A percentile compares a stretch with the other conserved stretches of the same genome.
Conservation (phyloP, 64 coral and sea anemone genomes). For the Dendrophyllia cribrosa region DNA sequence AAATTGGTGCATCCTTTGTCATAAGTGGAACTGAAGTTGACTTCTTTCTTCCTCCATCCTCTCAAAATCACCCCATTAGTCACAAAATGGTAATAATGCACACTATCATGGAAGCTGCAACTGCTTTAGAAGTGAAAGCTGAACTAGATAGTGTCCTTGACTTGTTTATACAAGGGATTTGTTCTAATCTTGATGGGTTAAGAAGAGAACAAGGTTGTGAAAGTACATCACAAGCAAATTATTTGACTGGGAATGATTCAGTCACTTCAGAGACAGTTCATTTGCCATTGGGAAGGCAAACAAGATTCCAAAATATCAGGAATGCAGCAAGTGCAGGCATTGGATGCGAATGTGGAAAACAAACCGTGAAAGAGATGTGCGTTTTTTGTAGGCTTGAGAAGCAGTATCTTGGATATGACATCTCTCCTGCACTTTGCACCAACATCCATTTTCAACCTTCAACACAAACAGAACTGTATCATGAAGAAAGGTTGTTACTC, state of each 20-base stretch:
- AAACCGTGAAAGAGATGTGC: not conserved
- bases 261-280: not conserved
- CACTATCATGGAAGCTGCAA: not conserved
- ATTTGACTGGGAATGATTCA: not conserved
- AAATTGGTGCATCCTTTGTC: conserved; percentile 38
- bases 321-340: not conserved
- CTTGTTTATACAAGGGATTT: conserved; percentile 55
- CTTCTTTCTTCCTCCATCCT: conserved; percentile 62
- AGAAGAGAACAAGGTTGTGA: not conserved
- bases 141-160: conserved; percentile 43
- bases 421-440: not conserved
- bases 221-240: not conserved
- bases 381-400: conserved; percentile 45
- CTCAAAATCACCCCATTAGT: conserved; percentile 46
- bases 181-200: conserved; percentile 25
- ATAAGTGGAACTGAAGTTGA: conserved; percentile 54
- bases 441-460: not conserved
- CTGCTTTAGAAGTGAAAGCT: not conserved
- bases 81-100: conserved; percentile 52
- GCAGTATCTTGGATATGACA: conserved; percentile 17
- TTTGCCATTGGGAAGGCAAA: not conserved
- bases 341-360: conserved; percentile 11
- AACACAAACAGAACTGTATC: conserved; percentile 15
- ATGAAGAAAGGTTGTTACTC: conserved; percentile 44
- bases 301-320: conserved; percentile 4